Evolutionary conservation across 2,888 invertebrate species (phyloP).

Genomic region (Drosophila suboccidentalis): DNA sequence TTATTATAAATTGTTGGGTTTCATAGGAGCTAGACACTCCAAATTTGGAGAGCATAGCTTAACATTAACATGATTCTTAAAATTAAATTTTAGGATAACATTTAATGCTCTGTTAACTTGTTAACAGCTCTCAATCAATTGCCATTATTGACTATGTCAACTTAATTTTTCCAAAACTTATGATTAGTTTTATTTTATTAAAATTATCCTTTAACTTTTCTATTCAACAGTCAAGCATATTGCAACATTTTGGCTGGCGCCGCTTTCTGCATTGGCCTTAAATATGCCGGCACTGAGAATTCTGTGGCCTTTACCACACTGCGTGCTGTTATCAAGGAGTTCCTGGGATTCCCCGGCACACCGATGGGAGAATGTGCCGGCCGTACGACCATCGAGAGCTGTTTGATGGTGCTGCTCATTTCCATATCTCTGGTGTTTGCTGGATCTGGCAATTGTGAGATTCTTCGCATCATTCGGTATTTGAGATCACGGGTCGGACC

Average conservation of each 20-base stretch:
- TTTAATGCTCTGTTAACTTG: neutral
- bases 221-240: conserved; percentile 92
- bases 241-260: conserved; percentile 98
- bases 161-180: neutral
- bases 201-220: neutral
- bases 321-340: conserved; percentile 82
- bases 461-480: conserved; percentile 93
- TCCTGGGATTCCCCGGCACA: conserved; percentile 86
- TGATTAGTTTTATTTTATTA: neutral
- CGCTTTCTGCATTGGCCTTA: conserved; percentile 96
- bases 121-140: too few relatives aligned
- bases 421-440: conserved; percentile 93
- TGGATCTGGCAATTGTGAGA: conserved; percentile 95
- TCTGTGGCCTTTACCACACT: conserved; percentile 92
- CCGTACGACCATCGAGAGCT: conserved; percentile 95
- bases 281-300: conserved; percentile 97
- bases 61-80: too few relatives aligned
- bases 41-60: too few relatives aligned
- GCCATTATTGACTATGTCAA: neutral
- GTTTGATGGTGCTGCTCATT: conserved; percentile 93
- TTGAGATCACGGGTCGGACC: conserved; percentile 93
- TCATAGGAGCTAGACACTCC: too few relatives aligned
- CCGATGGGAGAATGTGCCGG: conserved; percentile 95
- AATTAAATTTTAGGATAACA: too few relatives aligned
- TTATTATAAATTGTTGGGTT: neutral